Conservation (phyloP, 2,113 vertebrate species). For the Nesogale talazaci region DNA sequence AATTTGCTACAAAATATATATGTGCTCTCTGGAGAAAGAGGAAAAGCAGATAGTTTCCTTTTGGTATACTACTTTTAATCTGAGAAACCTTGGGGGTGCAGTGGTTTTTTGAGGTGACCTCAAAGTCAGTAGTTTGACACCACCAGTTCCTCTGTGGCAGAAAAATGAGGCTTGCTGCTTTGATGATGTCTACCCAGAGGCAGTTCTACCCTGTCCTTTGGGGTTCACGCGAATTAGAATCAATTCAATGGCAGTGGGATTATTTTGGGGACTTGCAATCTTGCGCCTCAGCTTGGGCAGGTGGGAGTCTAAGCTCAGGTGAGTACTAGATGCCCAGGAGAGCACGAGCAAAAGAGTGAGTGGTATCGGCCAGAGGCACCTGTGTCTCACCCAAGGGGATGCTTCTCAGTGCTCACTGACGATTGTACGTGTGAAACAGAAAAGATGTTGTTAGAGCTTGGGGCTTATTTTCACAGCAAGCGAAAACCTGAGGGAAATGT, state of each 20-base stretch:
- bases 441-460: not conserved
- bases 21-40: not conserved
- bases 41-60: not conserved
- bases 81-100: no score
- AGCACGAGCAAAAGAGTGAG: not conserved
- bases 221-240: no score
- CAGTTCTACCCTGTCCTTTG: no score
- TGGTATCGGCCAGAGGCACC: not conserved
- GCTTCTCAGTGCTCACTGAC: not conserved
- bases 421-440: not conserved
- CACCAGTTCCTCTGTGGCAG: no score
- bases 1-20: not conserved
- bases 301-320: not conserved
- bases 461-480: constrained; percentile 27
- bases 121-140: no score
- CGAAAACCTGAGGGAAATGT: not conserved
- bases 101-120: no score
- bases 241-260: no score
- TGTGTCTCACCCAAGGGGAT: not conserved
- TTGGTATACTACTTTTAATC: not conserved
- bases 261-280: not conserved
- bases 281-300: not conserved
- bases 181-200: no score
- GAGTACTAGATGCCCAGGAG: not conserved
- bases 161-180: no score